Evolutionary conservation across 2,113 vertebrate species (phyloP).

Genomic region (Petrocephalus microphthalmus): DNA sequence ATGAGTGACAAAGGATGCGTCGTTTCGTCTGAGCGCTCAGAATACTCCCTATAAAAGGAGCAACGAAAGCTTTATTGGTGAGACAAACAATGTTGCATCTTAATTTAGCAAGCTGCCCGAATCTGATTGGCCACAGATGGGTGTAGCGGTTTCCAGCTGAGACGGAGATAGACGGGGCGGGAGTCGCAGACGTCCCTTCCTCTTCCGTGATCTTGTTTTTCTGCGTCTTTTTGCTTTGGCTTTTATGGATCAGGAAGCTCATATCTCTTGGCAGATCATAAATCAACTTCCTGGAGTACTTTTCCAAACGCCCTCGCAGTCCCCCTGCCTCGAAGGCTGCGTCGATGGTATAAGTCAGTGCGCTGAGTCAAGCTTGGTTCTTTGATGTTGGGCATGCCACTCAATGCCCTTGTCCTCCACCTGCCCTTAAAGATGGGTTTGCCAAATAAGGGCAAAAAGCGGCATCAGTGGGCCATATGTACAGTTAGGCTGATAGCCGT

Average conservation of each 20-base stretch:
- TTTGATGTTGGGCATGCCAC: not conserved
- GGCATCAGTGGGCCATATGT: too few species aligned
- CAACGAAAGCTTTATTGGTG: not conserved
- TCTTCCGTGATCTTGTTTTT: not conserved
- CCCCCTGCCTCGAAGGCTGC: constrained; percentile 67
- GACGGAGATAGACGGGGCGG: not conserved
- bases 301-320: constrained; percentile 62
- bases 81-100: not conserved
- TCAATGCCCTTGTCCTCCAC: not conserved
- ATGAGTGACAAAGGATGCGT: not conserved
- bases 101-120: not conserved
- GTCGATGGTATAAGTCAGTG: constrained; percentile 23
- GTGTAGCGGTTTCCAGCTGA: not conserved
- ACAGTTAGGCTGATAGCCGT: not conserved
- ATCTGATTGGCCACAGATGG: not conserved
- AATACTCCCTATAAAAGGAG: not conserved
- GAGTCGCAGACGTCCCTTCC: not conserved
- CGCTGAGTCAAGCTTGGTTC: not conserved
- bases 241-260: constrained; percentile 67
- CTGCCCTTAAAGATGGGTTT: not conserved
- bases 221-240: not conserved
- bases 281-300: constrained; percentile 63
- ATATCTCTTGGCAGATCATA: constrained; percentile 70
- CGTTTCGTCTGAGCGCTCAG: not conserved
- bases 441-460: not conserved